These are phyloP conservation scores for Crocuta crocuta DNA, from an alignment of 2,113 vertebrate species.

Conservation along the genomic window DNA sequence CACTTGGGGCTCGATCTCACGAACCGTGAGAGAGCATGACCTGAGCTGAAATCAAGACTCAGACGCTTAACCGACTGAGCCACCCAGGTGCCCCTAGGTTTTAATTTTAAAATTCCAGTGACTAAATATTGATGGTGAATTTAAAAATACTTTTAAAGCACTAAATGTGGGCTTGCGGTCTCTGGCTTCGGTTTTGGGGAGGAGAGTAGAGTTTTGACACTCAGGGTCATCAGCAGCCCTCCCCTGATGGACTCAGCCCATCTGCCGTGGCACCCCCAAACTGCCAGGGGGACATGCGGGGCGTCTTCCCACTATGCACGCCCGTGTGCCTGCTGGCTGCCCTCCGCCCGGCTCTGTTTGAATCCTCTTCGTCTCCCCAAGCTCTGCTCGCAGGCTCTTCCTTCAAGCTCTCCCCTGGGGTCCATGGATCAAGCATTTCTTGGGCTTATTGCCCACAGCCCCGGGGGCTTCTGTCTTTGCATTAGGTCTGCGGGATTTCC, in stretches of 20 bases:
- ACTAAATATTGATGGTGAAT: background rate
- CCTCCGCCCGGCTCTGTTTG: background rate
- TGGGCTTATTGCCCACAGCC: background rate
- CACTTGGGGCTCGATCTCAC: too few relatives aligned
- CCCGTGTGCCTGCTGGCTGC: background rate
- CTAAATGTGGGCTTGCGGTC: background rate
- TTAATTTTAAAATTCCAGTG: background rate
- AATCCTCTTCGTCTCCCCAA: background rate
- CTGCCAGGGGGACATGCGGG: background rate
- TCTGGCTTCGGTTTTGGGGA: background rate
- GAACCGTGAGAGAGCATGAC: too few relatives aligned
- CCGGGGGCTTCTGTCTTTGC: rapidly evolving
- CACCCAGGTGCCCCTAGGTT: too few relatives aligned
- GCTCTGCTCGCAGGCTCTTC: background rate
- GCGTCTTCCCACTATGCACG: rapidly evolving
- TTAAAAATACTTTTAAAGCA: background rate
- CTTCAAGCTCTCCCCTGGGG: rapidly evolving
- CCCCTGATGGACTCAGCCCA: rapidly evolving
- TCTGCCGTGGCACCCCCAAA: background rate
- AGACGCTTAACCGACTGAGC: too few relatives aligned
- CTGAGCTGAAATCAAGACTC: too few relatives aligned
- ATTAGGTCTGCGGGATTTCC: background rate
- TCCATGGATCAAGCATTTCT: background rate
- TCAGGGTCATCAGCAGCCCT: background rate
- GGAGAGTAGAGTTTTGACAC: rapidly evolving